phyloP scores from a whole-genome alignment of 2,113 vertebrate species.

The Plectropomus leopardus region DNA sequence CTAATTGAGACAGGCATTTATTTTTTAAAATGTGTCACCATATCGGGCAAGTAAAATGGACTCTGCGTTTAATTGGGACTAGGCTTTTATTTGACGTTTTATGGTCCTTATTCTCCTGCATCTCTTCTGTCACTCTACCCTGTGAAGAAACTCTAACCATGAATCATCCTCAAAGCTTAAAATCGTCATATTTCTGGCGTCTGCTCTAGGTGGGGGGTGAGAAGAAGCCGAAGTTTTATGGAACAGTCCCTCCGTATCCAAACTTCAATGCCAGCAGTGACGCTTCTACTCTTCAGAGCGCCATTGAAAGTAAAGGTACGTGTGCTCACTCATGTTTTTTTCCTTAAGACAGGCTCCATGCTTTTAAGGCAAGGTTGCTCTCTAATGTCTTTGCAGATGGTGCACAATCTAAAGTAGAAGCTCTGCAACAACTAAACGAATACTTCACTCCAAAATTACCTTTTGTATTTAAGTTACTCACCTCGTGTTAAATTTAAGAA shows the following conservation, averaged over 20 bases:
- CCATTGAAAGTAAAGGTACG: constrained; percentile 89
- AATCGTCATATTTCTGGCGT: neutral
- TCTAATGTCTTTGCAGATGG: neutral
- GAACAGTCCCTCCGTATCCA: constrained; percentile 83
- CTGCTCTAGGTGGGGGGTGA: constrained; percentile 62
- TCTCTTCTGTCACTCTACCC: neutral
- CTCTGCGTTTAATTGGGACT: too few species aligned
- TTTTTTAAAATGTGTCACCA: too few species aligned
- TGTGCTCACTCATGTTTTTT: neutral
- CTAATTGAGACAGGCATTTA: too few species aligned
- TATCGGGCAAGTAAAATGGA: too few species aligned
- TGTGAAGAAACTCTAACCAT: neutral
- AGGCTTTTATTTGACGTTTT: too few species aligned
- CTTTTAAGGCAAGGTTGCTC: neutral
- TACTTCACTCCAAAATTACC: too few species aligned
- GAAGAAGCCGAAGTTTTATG: constrained; percentile 70
- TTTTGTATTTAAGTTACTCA: too few species aligned
- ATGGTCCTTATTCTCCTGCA: neutral
- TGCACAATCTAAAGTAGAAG: neutral
- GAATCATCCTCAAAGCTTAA: neutral
- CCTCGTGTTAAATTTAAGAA: too few species aligned
- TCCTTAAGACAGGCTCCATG: neutral
- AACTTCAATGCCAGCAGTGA: constrained; percentile 88
- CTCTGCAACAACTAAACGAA: neutral
- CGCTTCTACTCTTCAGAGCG: constrained; percentile 85